Percentiles rank a stretch among this genome's conserved stretches.
phyloP scores from a whole-genome alignment of 2,797 vertebrate species.

The Paramormyrops hopkinsi region DNA sequence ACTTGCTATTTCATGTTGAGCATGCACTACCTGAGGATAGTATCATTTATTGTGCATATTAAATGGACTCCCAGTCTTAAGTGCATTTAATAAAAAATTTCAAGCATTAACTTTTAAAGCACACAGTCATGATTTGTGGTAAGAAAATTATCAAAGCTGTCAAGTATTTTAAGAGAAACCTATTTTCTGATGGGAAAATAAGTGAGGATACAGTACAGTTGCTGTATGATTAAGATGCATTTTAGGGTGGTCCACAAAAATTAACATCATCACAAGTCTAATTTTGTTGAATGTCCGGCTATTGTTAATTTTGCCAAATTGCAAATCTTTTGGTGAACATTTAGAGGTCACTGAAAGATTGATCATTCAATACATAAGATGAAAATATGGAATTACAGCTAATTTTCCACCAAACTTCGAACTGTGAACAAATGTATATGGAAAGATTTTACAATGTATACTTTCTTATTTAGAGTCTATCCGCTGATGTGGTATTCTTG shows the following conservation, averaged over 20 bases:
- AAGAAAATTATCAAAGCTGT: neutral
- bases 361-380: too few species aligned
- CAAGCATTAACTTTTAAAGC: neutral
- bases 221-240: neutral
- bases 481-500: too few species aligned
- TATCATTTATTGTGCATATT: neutral
- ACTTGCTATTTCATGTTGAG: neutral
- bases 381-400: too few species aligned
- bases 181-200: neutral
- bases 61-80: slow-evolving; percentile 7
- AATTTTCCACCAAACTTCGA: too few species aligned
- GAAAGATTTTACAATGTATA: too few species aligned
- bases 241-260: too few species aligned
- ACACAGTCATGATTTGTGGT: neutral
- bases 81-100: slow-evolving; percentile 3
- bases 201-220: neutral
- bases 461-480: too few species aligned
- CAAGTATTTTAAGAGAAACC: neutral
- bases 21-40: neutral
- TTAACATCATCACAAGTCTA: neutral
- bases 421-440: too few species aligned
- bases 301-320: neutral
- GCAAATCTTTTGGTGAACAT: neutral
- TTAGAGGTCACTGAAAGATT: neutral
- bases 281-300: neutral